Evolutionary conservation across 2,113 vertebrate species (phyloP), one percentile per base, ranked within the genome.

Genomic region (Talpa occidentalis): DNA sequence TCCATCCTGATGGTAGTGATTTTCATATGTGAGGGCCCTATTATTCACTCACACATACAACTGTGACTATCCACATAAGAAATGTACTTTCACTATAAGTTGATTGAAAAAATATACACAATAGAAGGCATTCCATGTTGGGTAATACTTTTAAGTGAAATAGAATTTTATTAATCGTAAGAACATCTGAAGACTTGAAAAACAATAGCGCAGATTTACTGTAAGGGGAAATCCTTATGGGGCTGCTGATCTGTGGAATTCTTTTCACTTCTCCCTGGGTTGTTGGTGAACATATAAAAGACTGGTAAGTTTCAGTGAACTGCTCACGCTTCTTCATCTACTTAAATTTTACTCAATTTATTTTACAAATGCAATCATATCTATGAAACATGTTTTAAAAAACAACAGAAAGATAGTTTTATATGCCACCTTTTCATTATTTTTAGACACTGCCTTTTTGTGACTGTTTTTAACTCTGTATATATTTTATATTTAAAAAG

Each of bases 81-180:
- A 82, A 95, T 28, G 5, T 10, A 94, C 11, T 85, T 90, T 84
- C 24, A 47, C 54, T 78, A 8, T 54, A 85, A 91, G 16, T 26
- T 85, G 35, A 54, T 28, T 76, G 37, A 52, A 56, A 67, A 93
- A 90, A 85, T 59, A 30, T 14, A 62, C 49, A 52, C 16, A 52
- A 52, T 52, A 52, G 21, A 67, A 73, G 32, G 22, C 21, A 56
- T 30, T 9, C 5, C 67, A 22, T 10, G 16, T 19, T 79, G 35
- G 37, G 32, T 79, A 74, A 74, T 70, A 28, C 1, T 78, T 74
- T 83, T 78, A 89, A 89, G 56, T 69, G 19, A 84, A 81, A 16
- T 9, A 88, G 49, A 81, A 81, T 87, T 92, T 44, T 86, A 44
- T 62, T 88, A 94, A 69, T 40, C 21, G 42, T 26, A 62, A 59